Percentiles rank a stretch among this genome's conserved stretches.
Conservation (phyloP, 2,113 vertebrate species). For the Hyperopisus bebe region DNA sequence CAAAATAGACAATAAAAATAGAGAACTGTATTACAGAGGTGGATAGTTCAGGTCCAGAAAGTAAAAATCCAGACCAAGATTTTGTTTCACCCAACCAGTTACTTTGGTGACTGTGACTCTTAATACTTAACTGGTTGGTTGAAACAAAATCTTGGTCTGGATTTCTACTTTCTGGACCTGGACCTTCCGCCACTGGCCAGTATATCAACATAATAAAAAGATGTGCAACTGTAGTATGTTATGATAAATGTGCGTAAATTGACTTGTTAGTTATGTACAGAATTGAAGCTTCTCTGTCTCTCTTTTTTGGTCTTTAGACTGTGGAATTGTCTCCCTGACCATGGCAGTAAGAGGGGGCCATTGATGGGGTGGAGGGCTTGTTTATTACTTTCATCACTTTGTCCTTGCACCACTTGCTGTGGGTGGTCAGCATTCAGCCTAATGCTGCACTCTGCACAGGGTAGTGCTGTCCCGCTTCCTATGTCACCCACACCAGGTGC, state of each 20-base stretch:
- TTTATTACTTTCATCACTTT: neutral
- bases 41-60: neutral
- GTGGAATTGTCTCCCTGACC: neutral
- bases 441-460: neutral
- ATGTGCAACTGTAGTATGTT: neutral
- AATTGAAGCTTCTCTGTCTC: neutral
- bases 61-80: too few relatives aligned
- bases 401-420: neutral
- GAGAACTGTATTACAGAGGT: neutral
- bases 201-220: neutral
- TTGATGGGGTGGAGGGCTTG: neutral
- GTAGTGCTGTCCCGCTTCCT: neutral
- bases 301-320: neutral
- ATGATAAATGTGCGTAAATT: neutral
- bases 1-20: neutral
- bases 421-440: neutral
- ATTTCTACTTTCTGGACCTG: neutral
- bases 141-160: neutral
- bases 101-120: neutral
- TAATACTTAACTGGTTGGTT: neutral
- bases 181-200: neutral
- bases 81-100: too few relatives aligned
- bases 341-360: neutral
- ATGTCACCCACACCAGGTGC: neutral
- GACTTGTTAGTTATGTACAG: neutral